Evolutionary conservation across 1,140 invertebrate species (phyloP).

Genomic region (Micrasema minimum): DNA sequence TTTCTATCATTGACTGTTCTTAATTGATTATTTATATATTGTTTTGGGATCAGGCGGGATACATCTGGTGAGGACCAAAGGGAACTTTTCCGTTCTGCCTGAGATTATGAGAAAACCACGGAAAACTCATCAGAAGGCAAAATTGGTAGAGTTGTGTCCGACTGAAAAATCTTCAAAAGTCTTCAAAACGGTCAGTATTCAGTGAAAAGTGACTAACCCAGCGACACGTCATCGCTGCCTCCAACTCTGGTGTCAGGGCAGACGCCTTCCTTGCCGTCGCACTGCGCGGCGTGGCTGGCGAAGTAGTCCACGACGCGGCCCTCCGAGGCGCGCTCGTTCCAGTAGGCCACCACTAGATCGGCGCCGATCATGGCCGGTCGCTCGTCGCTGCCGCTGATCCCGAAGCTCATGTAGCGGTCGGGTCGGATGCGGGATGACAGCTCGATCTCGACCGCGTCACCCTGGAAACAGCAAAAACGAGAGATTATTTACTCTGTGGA

Average conservation of each 20-base stretch:
- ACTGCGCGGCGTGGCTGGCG: slow-evolving; percentile 84
- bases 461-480: slow-evolving; percentile 57
- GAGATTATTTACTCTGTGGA: too few species aligned
- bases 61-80: too few species aligned
- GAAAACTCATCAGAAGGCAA: too few species aligned
- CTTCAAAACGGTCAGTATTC: too few species aligned
- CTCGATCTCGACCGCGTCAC: slow-evolving; percentile 79
- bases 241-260: slow-evolving; percentile 87
- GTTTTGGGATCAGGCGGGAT: too few species aligned
- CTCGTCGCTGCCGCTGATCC: slow-evolving; percentile 80
- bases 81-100: too few species aligned
- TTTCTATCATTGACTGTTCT: too few species aligned
- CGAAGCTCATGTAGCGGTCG: slow-evolving; percentile 90
- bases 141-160: too few species aligned
- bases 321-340: slow-evolving; percentile 69
- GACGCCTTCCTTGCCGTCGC: slow-evolving; percentile 83
- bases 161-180: too few species aligned
- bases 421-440: slow-evolving; percentile 80
- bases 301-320: slow-evolving; percentile 88
- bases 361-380: slow-evolving; percentile 79
- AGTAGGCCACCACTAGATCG: slow-evolving; percentile 87
- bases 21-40: too few species aligned
- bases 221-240: slow-evolving; percentile 81
- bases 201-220: too few species aligned
- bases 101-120: too few species aligned